phyloP scores from a whole-genome alignment of 2,113 vertebrate species.

The Dicerorhinus sumatrensis region DNA sequence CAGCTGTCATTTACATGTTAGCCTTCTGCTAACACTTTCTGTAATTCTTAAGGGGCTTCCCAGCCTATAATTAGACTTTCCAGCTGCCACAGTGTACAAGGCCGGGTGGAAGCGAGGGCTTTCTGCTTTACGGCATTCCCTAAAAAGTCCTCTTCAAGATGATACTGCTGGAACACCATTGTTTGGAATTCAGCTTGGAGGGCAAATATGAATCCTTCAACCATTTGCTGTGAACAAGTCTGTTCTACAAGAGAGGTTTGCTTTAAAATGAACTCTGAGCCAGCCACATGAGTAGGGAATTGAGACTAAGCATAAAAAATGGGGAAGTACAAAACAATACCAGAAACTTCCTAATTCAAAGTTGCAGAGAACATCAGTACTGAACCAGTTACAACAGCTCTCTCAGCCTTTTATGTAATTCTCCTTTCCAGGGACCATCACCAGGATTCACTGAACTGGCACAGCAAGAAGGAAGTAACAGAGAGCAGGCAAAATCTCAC shows the following conservation, averaged over 20 bases:
- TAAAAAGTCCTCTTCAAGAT: slow-evolving; percentile 71
- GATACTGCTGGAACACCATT: background rate
- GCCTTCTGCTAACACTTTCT: slow-evolving; percentile 84
- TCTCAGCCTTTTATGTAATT: background rate
- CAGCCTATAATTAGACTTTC: slow-evolving; percentile 89
- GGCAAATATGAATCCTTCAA: slow-evolving; percentile 45
- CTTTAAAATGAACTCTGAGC: background rate
- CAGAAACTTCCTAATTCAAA: background rate
- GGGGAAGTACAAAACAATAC: background rate
- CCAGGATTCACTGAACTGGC: background rate
- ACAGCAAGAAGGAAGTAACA: slow-evolving; percentile 15
- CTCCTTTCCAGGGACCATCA: background rate
- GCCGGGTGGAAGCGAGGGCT: slow-evolving; percentile 59
- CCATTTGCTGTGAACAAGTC: background rate
- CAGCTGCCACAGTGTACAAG: slow-evolving; percentile 82
- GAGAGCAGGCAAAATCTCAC: background rate
- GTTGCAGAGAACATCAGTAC: background rate
- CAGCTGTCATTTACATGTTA: slow-evolving; percentile 86
- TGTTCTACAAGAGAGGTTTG: background rate
- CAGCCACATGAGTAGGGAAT: background rate
- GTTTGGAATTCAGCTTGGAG: slow-evolving; percentile 46
- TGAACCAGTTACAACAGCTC: background rate
- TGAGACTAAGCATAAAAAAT: background rate
- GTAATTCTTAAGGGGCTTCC: slow-evolving; percentile 87
- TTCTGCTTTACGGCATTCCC: slow-evolving; percentile 60